Conservation (phyloP, 2,888 invertebrate genomes). For the Gonocerus acuteangulatus region DNA sequence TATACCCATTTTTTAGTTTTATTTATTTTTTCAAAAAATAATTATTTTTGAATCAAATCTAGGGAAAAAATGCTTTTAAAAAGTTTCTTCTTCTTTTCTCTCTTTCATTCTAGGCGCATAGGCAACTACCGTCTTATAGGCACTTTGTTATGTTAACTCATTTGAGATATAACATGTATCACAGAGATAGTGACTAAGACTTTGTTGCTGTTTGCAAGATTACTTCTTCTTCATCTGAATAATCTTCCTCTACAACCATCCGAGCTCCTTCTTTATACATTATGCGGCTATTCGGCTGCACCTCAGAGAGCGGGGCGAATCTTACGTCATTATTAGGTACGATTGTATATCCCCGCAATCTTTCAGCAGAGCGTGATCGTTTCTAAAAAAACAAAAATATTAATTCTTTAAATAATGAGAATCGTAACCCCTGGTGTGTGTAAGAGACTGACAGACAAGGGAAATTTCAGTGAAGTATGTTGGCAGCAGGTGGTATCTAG, state of each 20-base stretch:
- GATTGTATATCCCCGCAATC: constrained; percentile 38
- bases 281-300: constrained; percentile 11
- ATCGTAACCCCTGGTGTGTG: too few relatives aligned
- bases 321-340: constrained; percentile 37
- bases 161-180: constrained; percentile 6
- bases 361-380: constrained; percentile 7
- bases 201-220: constrained; percentile 39
- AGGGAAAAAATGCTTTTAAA: constrained; percentile 4
- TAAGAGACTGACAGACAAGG: too few relatives aligned
- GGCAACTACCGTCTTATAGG: constrained; percentile 19
- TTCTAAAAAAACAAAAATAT: constrained; percentile 14
- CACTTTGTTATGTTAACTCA: constrained; percentile 13
- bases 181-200: constrained; percentile 33
- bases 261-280: constrained; percentile 25
- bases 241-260: constrained; percentile 31
- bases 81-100: constrained; percentile 2
- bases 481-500: too few relatives aligned
- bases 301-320: constrained; percentile 26
- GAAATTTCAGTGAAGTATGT: too few relatives aligned
- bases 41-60: constrained; percentile 9
- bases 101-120: constrained; percentile 6
- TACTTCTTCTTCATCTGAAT: constrained; percentile 36
- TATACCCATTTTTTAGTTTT: background rate
- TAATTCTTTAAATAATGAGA: background rate
- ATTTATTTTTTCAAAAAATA: constrained; percentile 11